A percentile compares a stretch with the other conserved stretches of the same genome.
Evolutionary conservation across 2,113 vertebrate genomes (phyloP).

Genomic region (Trogon melanurus): DNA sequence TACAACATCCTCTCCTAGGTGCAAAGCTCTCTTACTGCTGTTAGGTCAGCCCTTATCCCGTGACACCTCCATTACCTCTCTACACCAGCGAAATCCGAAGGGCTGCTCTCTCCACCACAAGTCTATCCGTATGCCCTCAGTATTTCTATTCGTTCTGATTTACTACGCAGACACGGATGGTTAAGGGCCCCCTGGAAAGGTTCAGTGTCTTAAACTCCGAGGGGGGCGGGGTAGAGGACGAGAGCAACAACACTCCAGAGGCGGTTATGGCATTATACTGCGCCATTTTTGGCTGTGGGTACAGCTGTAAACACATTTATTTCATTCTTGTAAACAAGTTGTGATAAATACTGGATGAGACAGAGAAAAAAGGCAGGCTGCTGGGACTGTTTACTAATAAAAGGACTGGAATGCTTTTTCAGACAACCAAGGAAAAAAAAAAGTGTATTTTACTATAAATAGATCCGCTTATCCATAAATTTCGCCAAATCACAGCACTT

Average conservation of each 20-base stretch:
- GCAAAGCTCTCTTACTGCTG: background rate
- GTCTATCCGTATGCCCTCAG: background rate
- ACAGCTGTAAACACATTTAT: conserved; percentile 3
- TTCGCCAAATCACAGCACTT: background rate
- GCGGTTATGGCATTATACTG: background rate
- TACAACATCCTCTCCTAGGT: background rate
- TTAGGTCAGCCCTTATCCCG: background rate
- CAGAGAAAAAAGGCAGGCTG: background rate
- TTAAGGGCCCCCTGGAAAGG: conserved; percentile 7
- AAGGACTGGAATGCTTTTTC: background rate
- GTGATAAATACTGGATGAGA: background rate
- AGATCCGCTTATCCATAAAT: background rate
- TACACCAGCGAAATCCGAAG: background rate
- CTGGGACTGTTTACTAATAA: background rate
- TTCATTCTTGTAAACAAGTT: background rate
- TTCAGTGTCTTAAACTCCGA: conserved; percentile 16
- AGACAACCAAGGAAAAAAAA: background rate
- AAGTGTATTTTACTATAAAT: background rate
- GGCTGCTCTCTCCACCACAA: background rate
- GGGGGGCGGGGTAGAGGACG: background rate
- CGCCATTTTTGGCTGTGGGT: background rate
- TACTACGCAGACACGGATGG: background rate
- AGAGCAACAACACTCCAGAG: conserved; percentile 28
- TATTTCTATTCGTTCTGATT: conserved; percentile 1
- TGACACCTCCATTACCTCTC: background rate